Evolutionary conservation across 1,140 invertebrate species (phyloP), one percentile per base, ranked within the genome.

Genomic region (Chironomus tepperi): DNA sequence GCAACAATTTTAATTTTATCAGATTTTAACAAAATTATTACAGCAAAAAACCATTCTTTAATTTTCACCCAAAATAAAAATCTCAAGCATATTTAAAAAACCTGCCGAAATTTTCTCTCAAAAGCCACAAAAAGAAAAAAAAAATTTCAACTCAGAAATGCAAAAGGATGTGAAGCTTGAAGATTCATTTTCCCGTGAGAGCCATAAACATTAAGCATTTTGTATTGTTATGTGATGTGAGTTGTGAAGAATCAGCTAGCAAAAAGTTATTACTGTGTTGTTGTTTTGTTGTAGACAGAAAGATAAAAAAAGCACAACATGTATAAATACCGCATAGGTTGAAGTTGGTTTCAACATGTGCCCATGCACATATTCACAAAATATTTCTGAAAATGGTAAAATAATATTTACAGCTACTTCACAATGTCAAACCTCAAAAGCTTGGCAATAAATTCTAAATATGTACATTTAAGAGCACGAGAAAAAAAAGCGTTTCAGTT

Each of bases 311-410:
- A 47, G 43, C 8, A 47, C 2, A 47, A 47, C 5, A 34, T 34
- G 24, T 34, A 34, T 34, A 34, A 34, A 34, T 5, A 34, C 24
- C 24, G 24, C 24, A 57, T 57, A 57, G 47, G 47, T 57, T 5
- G 47, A 57, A 57, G 47, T 57, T 57, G n/a, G n/a, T 57, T 57
- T 57, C 47, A 57, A 57, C 47, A 57, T 57, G 47, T 57, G 47
- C 10, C 47, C 47, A 57, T 5, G 8, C 8, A 12, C n/a, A 10
- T 47, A 15, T 47, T 10, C 43, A 47, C 8, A 57, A n/a, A 57
- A 10, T 2, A 9, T 12, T 57, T 57, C n/a, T 3, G 2, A 9
- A 15, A 57, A 57, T 57, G 47, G 47, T n/a, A 57, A 57, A 57
- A 57, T n/a, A 57, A 57, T 57, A 57, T 57, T 57, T 57, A 57